Conservation (phyloP, 2,113 vertebrate genomes). For the Asarcornis scutulata region DNA sequence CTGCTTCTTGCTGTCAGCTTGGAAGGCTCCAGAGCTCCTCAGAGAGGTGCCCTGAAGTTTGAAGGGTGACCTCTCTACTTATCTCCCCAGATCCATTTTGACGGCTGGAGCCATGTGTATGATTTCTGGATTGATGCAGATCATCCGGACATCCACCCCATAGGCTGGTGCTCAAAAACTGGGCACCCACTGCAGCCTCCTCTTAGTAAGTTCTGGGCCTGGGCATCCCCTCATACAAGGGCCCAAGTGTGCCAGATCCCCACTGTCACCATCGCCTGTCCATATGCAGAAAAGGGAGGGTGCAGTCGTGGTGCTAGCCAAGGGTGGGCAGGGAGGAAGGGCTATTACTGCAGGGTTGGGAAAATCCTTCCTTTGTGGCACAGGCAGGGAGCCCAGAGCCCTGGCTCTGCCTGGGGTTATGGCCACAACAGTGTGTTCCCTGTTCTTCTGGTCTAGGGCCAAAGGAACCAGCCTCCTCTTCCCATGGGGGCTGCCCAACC, state of each 20-base stretch:
- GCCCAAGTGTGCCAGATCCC: rapidly evolving
- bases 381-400: background rate
- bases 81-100: slow-evolving; percentile 89
- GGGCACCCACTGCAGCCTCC: slow-evolving; percentile 91
- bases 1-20: background rate
- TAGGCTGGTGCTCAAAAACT: slow-evolving; percentile 94
- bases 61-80: background rate
- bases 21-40: background rate
- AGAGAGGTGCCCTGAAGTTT: background rate
- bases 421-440: background rate
- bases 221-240: background rate
- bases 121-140: slow-evolving; percentile 98
- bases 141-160: slow-evolving; percentile 93
- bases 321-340: background rate
- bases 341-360: background rate
- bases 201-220: slow-evolving; percentile 75
- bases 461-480: slow-evolving; percentile 79
- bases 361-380: background rate
- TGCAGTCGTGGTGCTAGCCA: background rate
- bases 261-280: background rate
- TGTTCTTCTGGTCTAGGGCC: slow-evolving; percentile 75
- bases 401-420: background rate
- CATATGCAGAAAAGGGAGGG: background rate
- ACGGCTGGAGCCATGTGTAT: slow-evolving; percentile 94
- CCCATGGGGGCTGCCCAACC: slow-evolving; percentile 80